Evolutionary conservation across 2,113 vertebrate species (phyloP).

Genomic region (Ciconia maguari): DNA sequence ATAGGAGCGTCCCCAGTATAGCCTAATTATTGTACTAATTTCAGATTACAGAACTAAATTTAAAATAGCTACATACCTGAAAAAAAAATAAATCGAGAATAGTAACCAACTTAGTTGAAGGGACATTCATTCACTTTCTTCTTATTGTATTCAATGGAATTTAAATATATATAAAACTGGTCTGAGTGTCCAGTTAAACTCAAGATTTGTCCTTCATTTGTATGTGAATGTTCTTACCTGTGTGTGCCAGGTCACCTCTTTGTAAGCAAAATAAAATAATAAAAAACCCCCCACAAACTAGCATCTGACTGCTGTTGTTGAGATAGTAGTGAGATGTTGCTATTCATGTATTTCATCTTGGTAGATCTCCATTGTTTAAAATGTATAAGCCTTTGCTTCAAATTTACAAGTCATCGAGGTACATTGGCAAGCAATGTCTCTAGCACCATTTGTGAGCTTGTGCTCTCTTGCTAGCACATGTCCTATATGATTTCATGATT

Average conservation of each 20-base stretch:
- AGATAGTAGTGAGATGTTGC: background rate
- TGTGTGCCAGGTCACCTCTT: background rate
- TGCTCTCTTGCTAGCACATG: background rate
- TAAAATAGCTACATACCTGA: background rate
- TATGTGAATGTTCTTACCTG: background rate
- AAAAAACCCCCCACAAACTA: background rate
- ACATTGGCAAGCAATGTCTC: background rate
- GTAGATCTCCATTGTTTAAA: background rate
- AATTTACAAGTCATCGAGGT: background rate
- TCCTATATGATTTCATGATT: background rate
- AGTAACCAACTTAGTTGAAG: background rate
- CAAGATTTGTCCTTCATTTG: background rate
- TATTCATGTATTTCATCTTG: background rate
- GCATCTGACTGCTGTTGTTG: background rate
- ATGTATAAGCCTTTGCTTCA: background rate
- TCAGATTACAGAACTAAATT: background rate
- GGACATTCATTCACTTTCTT: background rate
- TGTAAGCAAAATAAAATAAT: background rate
- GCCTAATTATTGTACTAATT: background rate
- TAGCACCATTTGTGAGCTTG: background rate
- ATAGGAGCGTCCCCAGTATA: background rate
- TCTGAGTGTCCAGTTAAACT: background rate
- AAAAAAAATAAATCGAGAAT: background rate
- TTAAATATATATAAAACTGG: background rate
- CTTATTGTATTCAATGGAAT: background rate